Conservation (phyloP, 35 echinoderm and acorn worm species). For the Eucidaris tribuloides region DNA sequence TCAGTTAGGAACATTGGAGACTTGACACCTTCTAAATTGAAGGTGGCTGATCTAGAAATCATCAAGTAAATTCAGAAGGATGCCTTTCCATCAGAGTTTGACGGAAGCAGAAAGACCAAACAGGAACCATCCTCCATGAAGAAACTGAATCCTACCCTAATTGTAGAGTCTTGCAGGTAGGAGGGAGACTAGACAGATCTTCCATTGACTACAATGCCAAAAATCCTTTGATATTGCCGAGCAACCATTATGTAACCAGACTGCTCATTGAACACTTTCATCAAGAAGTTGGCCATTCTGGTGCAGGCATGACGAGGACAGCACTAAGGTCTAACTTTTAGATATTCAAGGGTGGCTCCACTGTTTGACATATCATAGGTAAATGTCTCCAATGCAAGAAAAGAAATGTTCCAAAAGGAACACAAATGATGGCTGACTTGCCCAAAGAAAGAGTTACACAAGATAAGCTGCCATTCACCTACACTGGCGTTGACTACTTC, state of each 20-base stretch:
- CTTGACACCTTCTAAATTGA: conserved; percentile 11
- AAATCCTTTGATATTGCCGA: conserved; percentile 52
- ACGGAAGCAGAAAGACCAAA: not conserved
- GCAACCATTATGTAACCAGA: conserved; percentile 20
- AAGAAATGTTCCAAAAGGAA: not conserved
- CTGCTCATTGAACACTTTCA: conserved; percentile 50
- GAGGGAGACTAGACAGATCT: conserved; percentile 4
- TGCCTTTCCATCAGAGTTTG: not conserved
- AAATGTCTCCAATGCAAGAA: conserved; percentile 54
- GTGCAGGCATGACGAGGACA: conserved; percentile 35
- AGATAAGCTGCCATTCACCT: conserved; percentile 42
- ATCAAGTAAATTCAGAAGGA: conserved; percentile 22
- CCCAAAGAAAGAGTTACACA: conserved; percentile 21
- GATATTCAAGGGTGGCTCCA: conserved; percentile 46
- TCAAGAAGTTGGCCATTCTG: conserved; percentile 50
- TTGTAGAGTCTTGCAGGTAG: not conserved
- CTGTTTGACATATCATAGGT: conserved; percentile 44
- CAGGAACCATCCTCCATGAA: not conserved
- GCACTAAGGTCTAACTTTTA: conserved; percentile 30
- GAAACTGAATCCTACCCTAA: not conserved
- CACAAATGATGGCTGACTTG: conserved; percentile 40
- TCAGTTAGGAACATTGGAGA: not conserved
- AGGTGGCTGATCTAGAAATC: conserved; percentile 14
- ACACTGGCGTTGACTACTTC: conserved; percentile 31
- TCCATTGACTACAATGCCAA: not conserved